Evolutionary conservation across 2,113 vertebrate genomes (phyloP).

Genomic region (Psilopogon haemacephalus): DNA sequence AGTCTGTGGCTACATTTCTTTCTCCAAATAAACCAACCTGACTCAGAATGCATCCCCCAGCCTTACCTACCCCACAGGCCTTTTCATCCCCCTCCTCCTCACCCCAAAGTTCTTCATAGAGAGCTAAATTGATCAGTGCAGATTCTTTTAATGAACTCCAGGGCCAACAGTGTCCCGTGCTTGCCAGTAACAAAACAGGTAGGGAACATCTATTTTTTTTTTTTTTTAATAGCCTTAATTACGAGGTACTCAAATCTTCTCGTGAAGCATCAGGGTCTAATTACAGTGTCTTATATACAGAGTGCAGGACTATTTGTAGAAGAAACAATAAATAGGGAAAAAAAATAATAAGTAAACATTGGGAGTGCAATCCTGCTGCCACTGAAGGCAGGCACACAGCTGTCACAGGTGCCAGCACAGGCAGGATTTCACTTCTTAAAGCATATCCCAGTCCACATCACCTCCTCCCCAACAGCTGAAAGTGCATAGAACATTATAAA

Average conservation of each 20-base stretch:
- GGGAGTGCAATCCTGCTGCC: slow-evolving; percentile 25
- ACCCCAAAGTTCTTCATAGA: neutral
- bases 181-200: slow-evolving; percentile 26
- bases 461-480: slow-evolving; percentile 45
- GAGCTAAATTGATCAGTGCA: neutral
- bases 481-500: slow-evolving; percentile 51
- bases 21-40: neutral
- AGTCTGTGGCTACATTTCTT: neutral
- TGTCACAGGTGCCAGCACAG: neutral
- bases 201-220: neutral
- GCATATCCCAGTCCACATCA: slow-evolving; percentile 19
- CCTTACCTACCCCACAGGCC: neutral
- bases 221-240: neutral
- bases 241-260: neutral
- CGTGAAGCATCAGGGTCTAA: neutral
- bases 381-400: slow-evolving; percentile 16
- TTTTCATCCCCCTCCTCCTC: neutral
- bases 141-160: slow-evolving; percentile 49
- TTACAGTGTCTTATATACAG: slow-evolving; percentile 53
- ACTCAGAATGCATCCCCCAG: neutral
- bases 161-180: neutral
- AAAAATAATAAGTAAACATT: slow-evolving; percentile 57
- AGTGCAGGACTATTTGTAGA: slow-evolving; percentile 51
- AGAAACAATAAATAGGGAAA: slow-evolving; percentile 70
- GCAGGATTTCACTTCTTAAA: slow-evolving; percentile 18